Evolutionary conservation across 2,797 vertebrate species (phyloP).

Genomic region (Danionella dracula): DNA sequence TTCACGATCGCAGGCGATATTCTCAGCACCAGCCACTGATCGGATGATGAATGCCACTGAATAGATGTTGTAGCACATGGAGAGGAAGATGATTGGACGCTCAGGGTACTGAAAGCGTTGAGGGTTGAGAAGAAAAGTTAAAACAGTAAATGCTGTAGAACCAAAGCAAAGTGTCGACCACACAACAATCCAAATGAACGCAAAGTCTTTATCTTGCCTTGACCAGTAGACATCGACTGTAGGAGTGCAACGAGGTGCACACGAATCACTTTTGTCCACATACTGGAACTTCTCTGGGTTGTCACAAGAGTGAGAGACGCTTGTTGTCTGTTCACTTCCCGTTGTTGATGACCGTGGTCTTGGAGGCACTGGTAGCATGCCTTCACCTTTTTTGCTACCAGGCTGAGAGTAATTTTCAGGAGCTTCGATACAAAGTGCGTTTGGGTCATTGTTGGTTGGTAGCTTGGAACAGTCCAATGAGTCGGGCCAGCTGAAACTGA

Average conservation of each 20-base stretch:
- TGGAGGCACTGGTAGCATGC: slow-evolving; percentile 70
- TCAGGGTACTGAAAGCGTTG: slow-evolving; percentile 86
- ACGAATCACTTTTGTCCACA: slow-evolving; percentile 75
- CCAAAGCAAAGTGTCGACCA: slow-evolving; percentile 83
- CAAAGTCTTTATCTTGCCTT: slow-evolving; percentile 79
- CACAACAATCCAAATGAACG: slow-evolving; percentile 80
- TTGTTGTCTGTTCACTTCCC: slow-evolving; percentile 26
- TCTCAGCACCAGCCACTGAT: slow-evolving; percentile 75
- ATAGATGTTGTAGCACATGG: slow-evolving; percentile 85
- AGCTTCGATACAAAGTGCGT: slow-evolving; percentile 84
- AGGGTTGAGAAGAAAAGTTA: slow-evolving; percentile 82
- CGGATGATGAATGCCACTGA: slow-evolving; percentile 83
- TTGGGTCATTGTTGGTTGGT: slow-evolving; percentile 81
- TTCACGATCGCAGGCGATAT: slow-evolving; percentile 80
- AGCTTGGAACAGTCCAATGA: slow-evolving; percentile 77
- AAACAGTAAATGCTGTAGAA: slow-evolving; percentile 82
- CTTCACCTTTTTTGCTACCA: slow-evolving; percentile 65
- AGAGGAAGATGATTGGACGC: slow-evolving; percentile 84
- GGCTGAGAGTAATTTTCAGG: slow-evolving; percentile 74
- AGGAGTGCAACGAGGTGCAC: slow-evolving; percentile 73
- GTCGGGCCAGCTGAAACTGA: slow-evolving; percentile 82
- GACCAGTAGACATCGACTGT: slow-evolving; percentile 84
- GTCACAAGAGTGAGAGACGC: slow-evolving; percentile 56
- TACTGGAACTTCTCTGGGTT: slow-evolving; percentile 82
- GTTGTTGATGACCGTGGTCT: slow-evolving; percentile 51